These are phyloP conservation scores for Dendrocincla fuliginosa DNA, from an alignment of 2,797 vertebrate genomes.

Conservation along the genomic window DNA sequence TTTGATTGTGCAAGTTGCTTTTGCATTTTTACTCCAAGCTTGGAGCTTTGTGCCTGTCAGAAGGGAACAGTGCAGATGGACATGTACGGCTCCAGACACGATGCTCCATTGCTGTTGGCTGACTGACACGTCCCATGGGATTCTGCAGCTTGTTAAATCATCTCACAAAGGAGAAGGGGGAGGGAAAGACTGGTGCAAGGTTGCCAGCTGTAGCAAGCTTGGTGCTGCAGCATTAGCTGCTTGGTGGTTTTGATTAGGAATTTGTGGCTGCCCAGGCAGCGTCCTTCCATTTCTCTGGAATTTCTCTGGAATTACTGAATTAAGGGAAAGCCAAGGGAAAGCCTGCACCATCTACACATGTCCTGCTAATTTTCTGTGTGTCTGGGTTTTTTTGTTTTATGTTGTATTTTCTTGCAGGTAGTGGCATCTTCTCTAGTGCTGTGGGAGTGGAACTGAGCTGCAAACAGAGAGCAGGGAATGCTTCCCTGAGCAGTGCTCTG, in stretches of 20 bases:
- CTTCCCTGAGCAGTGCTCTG: not conserved
- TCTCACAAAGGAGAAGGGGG: constrained; percentile 12
- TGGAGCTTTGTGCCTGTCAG: not conserved
- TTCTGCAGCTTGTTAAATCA: constrained; percentile 29
- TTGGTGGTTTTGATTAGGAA: not conserved
- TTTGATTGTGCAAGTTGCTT: not conserved
- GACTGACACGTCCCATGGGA: not conserved
- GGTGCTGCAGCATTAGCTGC: not conserved
- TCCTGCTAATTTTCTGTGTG: not conserved
- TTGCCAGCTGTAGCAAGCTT: constrained; percentile 29
- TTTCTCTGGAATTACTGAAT: not conserved
- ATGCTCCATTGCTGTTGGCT: not conserved
- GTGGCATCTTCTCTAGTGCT: not conserved
- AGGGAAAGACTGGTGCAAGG: not conserved
- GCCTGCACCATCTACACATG: not conserved
- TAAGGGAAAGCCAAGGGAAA: not conserved
- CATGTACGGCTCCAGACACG: not conserved
- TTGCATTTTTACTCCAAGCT: not conserved
- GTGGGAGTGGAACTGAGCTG: not conserved
- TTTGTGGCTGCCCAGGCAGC: not conserved
- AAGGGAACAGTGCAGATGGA: not conserved
- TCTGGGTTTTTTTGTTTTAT: not conserved
- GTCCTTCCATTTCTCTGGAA: not conserved
- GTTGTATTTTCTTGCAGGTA: not conserved
- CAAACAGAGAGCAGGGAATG: not conserved